Conservation (phyloP, 1,140 invertebrate species). For the Zaprionus ornatus region DNA sequence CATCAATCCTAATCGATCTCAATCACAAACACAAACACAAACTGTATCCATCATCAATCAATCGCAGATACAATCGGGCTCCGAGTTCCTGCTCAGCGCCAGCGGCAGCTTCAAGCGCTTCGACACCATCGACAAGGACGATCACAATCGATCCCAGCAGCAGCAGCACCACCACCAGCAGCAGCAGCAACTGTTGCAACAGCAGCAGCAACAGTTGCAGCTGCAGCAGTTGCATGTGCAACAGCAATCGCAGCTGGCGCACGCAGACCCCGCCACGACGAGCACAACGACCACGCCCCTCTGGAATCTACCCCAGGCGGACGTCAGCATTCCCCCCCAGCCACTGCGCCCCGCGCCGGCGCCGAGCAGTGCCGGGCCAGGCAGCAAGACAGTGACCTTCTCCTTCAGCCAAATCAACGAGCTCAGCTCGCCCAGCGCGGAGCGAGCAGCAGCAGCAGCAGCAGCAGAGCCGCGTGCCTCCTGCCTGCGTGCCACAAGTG, state of each 20-base stretch:
- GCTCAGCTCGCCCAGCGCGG: slow-evolving; percentile 25
- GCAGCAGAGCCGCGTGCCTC: slow-evolving; percentile 43
- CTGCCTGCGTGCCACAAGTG: slow-evolving; percentile 22
- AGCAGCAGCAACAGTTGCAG: slow-evolving; percentile 2
- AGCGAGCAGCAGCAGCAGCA: too few species aligned
- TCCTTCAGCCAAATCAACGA: slow-evolving; percentile 66
- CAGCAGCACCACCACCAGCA: slow-evolving; percentile 21
- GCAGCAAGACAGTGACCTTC: slow-evolving; percentile 75
- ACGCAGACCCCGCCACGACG: slow-evolving; percentile 51
- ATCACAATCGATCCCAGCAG: slow-evolving; percentile 59
- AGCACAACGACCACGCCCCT: slow-evolving; percentile 62
- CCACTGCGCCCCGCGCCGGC: slow-evolving; percentile 83
- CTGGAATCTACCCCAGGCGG: slow-evolving; percentile 76
- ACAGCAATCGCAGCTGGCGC: slow-evolving; percentile 8
- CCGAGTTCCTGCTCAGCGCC: slow-evolving; percentile 87
- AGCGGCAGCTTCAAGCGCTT: slow-evolving; percentile 89
- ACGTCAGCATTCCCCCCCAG: slow-evolving; percentile 83
- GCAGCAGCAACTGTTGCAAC: slow-evolving; percentile 13
- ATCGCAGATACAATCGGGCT: slow-evolving; percentile 87
- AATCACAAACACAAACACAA: neutral
- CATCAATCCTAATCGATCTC: neutral
- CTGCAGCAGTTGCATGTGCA: slow-evolving; percentile 11
- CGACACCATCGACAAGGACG: slow-evolving; percentile 86
- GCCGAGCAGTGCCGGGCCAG: slow-evolving; percentile 58
- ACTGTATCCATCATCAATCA: neutral